These are phyloP conservation scores for Oncopeltus fasciatus DNA, from an alignment of 1,140 invertebrate genomes.

Conservation along the genomic window DNA sequence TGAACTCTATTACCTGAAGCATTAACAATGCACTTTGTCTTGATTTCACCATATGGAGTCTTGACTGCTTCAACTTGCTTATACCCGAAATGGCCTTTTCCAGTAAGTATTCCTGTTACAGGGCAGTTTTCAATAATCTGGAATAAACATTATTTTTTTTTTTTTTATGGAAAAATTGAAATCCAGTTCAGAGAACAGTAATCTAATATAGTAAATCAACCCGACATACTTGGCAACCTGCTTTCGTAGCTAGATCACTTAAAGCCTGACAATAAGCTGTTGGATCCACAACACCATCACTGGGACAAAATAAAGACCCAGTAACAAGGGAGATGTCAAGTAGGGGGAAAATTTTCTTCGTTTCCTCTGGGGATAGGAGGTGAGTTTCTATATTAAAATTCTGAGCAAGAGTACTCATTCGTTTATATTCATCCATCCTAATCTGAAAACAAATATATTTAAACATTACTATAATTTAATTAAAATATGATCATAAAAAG, in stretches of 20 bases:
- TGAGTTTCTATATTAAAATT: constrained; percentile 60
- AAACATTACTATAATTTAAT: no score
- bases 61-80: constrained; percentile 57
- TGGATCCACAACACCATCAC: constrained; percentile 70
- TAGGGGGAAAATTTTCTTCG: constrained; percentile 61
- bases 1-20: constrained; percentile 40
- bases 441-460: no score
- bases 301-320: constrained; percentile 62
- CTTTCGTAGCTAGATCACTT: constrained; percentile 46
- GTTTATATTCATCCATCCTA: constrained; percentile 65
- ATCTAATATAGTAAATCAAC: constrained; percentile 5
- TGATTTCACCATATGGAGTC: constrained; percentile 54
- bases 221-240: constrained; percentile 54
- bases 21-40: constrained; percentile 59
- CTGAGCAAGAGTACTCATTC: constrained; percentile 62
- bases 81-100: constrained; percentile 41
- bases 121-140: constrained; percentile 54
- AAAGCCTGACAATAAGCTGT: constrained; percentile 61
- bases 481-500: no score
- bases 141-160: neutral
- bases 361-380: constrained; percentile 52
- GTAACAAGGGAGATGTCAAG: constrained; percentile 55
- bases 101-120: constrained; percentile 48
- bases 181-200: neutral
- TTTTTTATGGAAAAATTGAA: neutral